Base-by-base conservation (phyloP, 2,797 vertebrate species). In the Trichosurus vulpecula region DNA sequence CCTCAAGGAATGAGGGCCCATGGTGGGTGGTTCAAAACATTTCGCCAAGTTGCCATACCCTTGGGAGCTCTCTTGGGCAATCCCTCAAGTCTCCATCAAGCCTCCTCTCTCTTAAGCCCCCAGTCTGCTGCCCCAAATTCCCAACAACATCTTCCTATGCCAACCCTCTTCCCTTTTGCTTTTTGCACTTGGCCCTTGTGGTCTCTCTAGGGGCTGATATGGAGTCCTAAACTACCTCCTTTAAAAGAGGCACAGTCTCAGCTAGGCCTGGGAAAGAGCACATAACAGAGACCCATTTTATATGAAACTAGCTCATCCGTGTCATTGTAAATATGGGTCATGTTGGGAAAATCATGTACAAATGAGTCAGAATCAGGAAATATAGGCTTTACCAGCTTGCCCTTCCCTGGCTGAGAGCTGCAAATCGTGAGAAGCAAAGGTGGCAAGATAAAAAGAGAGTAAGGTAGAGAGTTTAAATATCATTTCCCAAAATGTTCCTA, bases 361-460 rank as follows among this genome's bases (percentile, higher is more conserved):
- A 93, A 96, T 95, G 51, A 97, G 27, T 97, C 92, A 95, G 16
- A 90, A 93, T 91, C 54, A 54, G 94, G 91, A 94, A 96, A 87
- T 91, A 9, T 90, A 95, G 8, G 19, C 81, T 93, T 93, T 2
- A 19, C 66, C 35, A 92, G 96, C 66, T 92, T 97, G 41, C 41
- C 94, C 14, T 89, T 66, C 16, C 8, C 30, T 91, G 52, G 51
- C 41, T 96, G 87, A 95, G 92, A 96, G 51, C 41, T 93, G 53
- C 95, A 94, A 97, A 14, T 94, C 4, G 1, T 95, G 93, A 96
- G n/a, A 97, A 97, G 95, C 92, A 95, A 95, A 93, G 47, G n/a
- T 93, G 97, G 91, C 56, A 54, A 96, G 91, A 30, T 94, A 81
- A 93, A 96, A 96, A 61, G 16, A 95, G 16, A 94, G 53, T 1